Evolutionary conservation across 2,888 invertebrate species (phyloP).

Genomic region (Drosophila suboccidentalis): DNA sequence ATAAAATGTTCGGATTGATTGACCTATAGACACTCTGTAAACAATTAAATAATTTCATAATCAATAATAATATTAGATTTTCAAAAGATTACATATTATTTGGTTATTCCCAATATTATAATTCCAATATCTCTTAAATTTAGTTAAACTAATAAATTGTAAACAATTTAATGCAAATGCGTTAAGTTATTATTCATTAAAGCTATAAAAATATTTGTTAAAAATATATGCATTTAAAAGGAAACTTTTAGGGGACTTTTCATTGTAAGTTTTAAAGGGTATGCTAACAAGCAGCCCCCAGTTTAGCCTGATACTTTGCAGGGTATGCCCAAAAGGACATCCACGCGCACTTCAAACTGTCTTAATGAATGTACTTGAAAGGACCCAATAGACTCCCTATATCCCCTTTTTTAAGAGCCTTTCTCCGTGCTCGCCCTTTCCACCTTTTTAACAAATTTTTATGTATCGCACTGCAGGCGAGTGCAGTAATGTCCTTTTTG

Average conservation of each 20-base stretch:
- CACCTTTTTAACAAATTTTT: conserved; percentile 32
- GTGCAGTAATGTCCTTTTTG: conserved; percentile 40
- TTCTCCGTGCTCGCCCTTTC: not conserved
- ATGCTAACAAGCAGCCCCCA: not conserved
- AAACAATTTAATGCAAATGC: too few relatives aligned
- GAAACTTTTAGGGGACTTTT: too few relatives aligned
- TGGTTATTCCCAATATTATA: too few relatives aligned
- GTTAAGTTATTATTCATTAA: too few relatives aligned
- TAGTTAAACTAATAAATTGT: too few relatives aligned
- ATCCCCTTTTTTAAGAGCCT: not conserved
- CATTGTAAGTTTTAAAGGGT: not conserved
- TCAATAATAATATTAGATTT: too few relatives aligned
- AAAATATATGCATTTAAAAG: not conserved
- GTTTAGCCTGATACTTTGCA: not conserved
- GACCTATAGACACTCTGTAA: conserved; percentile 3
- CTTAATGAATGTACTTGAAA: conserved; percentile 51
- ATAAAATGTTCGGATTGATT: not conserved
- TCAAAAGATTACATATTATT: too few relatives aligned
- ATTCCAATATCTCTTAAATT: too few relatives aligned
- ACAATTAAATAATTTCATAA: too few relatives aligned
- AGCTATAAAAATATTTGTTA: too few relatives aligned
- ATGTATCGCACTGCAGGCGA: conserved; percentile 25
- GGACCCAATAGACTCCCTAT: not conserved
- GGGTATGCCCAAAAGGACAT: conserved; percentile 26
- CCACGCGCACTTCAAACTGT: conserved; percentile 42